These are phyloP conservation scores for Halesus radiatus DNA, from an alignment of 1,140 invertebrate genomes.

Conservation along the genomic window DNA sequence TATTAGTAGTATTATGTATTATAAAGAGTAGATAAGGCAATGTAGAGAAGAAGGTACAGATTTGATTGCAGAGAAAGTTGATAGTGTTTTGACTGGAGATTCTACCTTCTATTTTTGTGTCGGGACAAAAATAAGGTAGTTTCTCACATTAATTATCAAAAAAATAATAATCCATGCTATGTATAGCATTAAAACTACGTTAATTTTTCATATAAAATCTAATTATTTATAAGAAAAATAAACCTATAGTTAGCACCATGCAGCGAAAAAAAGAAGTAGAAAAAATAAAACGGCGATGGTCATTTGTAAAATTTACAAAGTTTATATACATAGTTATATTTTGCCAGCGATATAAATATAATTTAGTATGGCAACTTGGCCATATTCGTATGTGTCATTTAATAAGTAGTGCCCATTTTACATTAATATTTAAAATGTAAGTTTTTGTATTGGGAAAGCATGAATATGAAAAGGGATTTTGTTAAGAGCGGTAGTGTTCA, in stretches of 20 bases:
- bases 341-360: background rate
- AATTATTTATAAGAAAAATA: slow-evolving; percentile 52
- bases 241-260: slow-evolving; percentile 46
- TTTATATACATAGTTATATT: background rate
- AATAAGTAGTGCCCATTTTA: slow-evolving; percentile 9
- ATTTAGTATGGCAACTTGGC: slow-evolving; percentile 15
- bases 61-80: too few relatives aligned
- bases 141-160: slow-evolving; percentile 34
- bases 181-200: slow-evolving; percentile 39
- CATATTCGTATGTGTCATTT: background rate
- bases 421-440: background rate
- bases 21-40: background rate
- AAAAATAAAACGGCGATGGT: slow-evolving; percentile 21
- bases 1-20: slow-evolving; percentile 28
- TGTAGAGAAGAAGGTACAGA: slow-evolving; percentile 1
- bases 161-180: slow-evolving; percentile 24
- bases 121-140: slow-evolving; percentile 53
- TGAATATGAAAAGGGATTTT: background rate
- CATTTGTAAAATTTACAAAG: slow-evolving; percentile 10
- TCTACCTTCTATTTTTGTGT: slow-evolving; percentile 47
- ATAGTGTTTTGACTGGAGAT: slow-evolving; percentile 20
- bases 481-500: background rate
- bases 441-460: background rate
- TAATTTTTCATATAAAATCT: slow-evolving; percentile 54
- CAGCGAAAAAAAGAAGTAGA: slow-evolving; percentile 23